These are phyloP conservation scores for Nycticryphes semicollaris DNA, from an alignment of 2,113 vertebrate species.

Conservation along the genomic window DNA sequence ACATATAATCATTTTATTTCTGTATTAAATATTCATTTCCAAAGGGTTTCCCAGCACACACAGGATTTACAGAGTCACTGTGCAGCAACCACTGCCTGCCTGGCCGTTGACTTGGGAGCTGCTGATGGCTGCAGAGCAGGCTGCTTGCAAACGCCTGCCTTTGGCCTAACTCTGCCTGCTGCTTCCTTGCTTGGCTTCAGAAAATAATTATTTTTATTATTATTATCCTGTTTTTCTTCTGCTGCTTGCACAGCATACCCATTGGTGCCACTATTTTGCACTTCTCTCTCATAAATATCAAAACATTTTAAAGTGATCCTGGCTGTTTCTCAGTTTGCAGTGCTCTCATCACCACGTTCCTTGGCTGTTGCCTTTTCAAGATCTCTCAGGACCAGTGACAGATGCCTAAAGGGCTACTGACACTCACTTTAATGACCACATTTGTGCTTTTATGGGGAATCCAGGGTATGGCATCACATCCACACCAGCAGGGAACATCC, in stretches of 20 bases:
- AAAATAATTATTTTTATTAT: not conserved
- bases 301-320: not conserved
- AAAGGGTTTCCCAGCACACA: not conserved
- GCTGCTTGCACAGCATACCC: not conserved
- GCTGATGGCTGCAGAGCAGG: not conserved
- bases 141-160: accelerated
- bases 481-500: not conserved
- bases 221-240: not conserved
- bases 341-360: accelerated
- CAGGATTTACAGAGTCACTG: not conserved
- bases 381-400: not conserved
- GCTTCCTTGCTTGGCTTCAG: not conserved
- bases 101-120: accelerated
- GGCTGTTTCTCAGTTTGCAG: not conserved
- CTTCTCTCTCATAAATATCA: not conserved
- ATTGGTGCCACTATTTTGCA: not conserved
- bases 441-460: not conserved
- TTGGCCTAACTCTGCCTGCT: not conserved
- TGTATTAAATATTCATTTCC: constrained; percentile 45
- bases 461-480: not conserved
- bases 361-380: not conserved
- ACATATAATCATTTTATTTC: not conserved
- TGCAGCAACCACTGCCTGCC: not conserved
- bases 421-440: not conserved
- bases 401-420: not conserved